Base-by-base conservation (phyloP, 1,140 invertebrate genomes). In the Homarus americanus region DNA sequence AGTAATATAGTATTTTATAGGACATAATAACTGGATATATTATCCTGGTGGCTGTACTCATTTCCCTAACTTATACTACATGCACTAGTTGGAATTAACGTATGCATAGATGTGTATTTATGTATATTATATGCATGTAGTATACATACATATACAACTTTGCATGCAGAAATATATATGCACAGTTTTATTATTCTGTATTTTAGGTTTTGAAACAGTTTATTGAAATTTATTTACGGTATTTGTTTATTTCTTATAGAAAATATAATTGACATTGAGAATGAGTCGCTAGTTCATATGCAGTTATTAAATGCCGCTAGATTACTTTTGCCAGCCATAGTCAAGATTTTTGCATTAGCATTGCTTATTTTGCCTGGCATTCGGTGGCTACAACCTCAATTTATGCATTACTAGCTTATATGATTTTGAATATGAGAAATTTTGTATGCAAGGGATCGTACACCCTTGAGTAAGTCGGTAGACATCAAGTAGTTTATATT, bases 311-410 rank as follows among this genome's bases (percentile, higher is more conserved):
- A 20, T 84, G 58, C 63, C 40, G 28, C n/a, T 84, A 84, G 82
- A 84, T 84, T 72, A 38, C 44, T 41, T 84, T 84, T 84, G 82
- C 63, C 36, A 86, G 41, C 44, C 40, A 28, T 86, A 75, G 83
- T 86, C 38, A 76, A 41, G 2, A 44, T 40, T 40, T 72, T 66
- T 69, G 80, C 82, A 73, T 75, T 86, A 86, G 82, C 72, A 86
- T 76, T 86, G 83, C 83, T 86, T 86, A 86, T 75, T 86, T 76
- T 86, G 83, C 83, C 83, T 86, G 83, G 69, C 83, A 86, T 44
- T 75, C 73, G 53, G 17, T 86, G 49, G 72, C 69, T 86, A 86
- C 63, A 40, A 69, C n/a, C 7, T 69, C 2, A 69, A 28, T 69
- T 69, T 69, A 69, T 69, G 63, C 63, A 69, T 69, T 63, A 10